phyloP scores from a whole-genome alignment of 2,113 vertebrate genomes.

The Melanostigma gelatinosum region DNA sequence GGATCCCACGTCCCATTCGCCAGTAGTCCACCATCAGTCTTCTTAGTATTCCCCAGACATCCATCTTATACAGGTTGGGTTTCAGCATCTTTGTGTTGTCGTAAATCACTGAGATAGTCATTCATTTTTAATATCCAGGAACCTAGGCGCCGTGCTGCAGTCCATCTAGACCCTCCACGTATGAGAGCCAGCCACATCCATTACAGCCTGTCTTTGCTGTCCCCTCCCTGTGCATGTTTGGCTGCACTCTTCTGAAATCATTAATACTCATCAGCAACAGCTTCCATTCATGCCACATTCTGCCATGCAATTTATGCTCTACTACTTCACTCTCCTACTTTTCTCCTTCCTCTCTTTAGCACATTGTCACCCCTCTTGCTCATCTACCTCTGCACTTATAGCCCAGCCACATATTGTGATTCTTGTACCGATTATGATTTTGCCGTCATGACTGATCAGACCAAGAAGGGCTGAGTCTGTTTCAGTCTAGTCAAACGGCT shows the following conservation, averaged over 20 bases:
- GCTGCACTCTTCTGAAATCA: constrained; percentile 68
- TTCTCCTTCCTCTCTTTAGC: constrained; percentile 29
- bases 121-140: constrained; percentile 80
- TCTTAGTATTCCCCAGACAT: constrained; percentile 49
- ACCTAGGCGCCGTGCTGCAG: constrained; percentile 53
- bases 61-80: constrained; percentile 72
- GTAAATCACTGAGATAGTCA: constrained; percentile 80
- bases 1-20: constrained; percentile 5
- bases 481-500: neutral
- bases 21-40: constrained; percentile 55
- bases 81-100: constrained; percentile 70
- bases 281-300: constrained; percentile 62
- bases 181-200: constrained; percentile 60
- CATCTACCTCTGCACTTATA: neutral
- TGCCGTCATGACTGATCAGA: neutral
- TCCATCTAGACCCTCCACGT: constrained; percentile 52
- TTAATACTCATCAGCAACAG: constrained; percentile 76
- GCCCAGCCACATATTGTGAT: neutral
- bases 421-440: neutral
- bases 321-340: constrained; percentile 41
- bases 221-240: constrained; percentile 67
- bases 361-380: constrained; percentile 25
- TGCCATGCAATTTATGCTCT: constrained; percentile 56
- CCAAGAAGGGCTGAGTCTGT: neutral
- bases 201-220: constrained; percentile 60